phyloP scores from a whole-genome alignment of 1,140 invertebrate species.

The Mamestra configurata region DNA sequence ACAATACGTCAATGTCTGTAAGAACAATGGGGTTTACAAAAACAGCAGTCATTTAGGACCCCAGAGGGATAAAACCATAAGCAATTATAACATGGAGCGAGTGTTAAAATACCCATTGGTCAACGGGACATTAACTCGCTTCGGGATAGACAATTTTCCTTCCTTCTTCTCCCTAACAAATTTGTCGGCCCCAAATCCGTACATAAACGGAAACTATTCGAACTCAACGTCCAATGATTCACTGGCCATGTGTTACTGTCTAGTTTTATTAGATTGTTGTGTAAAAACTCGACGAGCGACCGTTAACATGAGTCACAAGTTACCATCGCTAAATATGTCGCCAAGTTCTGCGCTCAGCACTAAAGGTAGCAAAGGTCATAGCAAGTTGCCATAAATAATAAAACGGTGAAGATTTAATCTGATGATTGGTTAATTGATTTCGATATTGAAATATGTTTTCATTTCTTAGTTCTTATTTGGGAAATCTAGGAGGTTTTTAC shows the following conservation, averaged over 20 bases:
- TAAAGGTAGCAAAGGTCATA: slow-evolving; percentile 39
- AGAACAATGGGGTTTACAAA: background rate
- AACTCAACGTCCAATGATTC: slow-evolving; percentile 34
- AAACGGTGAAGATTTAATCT: background rate
- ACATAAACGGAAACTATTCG: slow-evolving; percentile 40
- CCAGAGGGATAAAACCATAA: background rate
- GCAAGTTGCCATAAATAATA: slow-evolving; percentile 30
- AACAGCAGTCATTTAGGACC: background rate
- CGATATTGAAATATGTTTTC: slow-evolving; percentile 17
- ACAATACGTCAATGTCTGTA: background rate
- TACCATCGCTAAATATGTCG: slow-evolving; percentile 35
- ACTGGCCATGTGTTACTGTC: slow-evolving; percentile 34
- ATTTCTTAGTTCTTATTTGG: background rate
- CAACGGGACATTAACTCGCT: background rate
- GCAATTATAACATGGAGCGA: background rate
- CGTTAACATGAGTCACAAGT: slow-evolving; percentile 32
- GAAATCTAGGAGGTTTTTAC: background rate
- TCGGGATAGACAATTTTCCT: background rate
- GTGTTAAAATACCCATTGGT: background rate
- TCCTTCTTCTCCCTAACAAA: background rate
- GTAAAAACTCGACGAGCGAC: slow-evolving; percentile 36
- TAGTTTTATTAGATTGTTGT: slow-evolving; percentile 44
- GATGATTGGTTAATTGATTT: slow-evolving; percentile 17
- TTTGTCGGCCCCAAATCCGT: slow-evolving; percentile 21
- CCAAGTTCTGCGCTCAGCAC: slow-evolving; percentile 33